Evolutionary conservation across 2,113 vertebrate genomes (phyloP).

Genomic region (Aspidoscelis tigris): DNA sequence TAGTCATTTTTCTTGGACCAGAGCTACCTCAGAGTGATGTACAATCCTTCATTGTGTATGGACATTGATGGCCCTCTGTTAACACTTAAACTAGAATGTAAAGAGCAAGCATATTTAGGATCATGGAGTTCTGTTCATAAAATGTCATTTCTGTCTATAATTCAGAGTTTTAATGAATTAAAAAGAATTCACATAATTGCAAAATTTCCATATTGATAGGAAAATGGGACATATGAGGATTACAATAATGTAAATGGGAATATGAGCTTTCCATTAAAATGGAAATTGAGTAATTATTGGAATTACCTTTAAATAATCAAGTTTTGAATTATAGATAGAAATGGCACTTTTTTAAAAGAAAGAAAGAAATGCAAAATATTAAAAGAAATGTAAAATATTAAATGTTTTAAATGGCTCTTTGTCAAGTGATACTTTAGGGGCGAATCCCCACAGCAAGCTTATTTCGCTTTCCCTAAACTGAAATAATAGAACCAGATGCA

Average conservation of each 20-base stretch:
- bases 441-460: no score
- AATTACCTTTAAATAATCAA: conserved; percentile 33
- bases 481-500: no score
- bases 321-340: conserved; percentile 26
- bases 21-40: background rate
- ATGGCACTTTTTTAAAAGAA: background rate
- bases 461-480: no score
- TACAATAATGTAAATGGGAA: conserved; percentile 62
- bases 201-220: conserved; percentile 71
- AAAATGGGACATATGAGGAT: conserved; percentile 57
- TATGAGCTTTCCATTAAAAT: conserved; percentile 66
- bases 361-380: background rate
- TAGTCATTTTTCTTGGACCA: no score
- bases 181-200: conserved; percentile 55
- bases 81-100: background rate
- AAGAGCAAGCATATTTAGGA: conserved; percentile 1
- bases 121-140: conserved; percentile 1
- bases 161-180: conserved; percentile 24
- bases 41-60: background rate
- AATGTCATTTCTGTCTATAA: conserved; percentile 16
- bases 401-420: conserved; percentile 14
- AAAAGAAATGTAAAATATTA: background rate
- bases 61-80: background rate
- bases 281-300: conserved; percentile 67
- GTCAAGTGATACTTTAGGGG: conserved; percentile 23